Evolutionary conservation across 2,888 invertebrate species (phyloP), one percentile per base, ranked within the genome.

Genomic region (Scaptomyza reducta): DNA sequence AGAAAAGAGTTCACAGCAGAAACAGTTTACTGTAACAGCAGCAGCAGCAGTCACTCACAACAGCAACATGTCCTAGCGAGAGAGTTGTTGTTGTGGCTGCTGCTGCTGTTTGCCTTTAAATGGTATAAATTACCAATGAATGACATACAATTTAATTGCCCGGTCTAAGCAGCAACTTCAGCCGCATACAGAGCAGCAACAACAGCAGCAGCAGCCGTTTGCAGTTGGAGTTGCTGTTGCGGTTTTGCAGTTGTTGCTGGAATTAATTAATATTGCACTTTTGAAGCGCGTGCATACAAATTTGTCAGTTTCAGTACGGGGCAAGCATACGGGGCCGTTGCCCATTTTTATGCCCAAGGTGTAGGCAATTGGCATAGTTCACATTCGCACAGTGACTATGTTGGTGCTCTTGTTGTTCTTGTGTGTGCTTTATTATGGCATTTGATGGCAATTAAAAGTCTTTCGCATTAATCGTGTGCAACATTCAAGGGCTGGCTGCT

Each of bases 121-220:
- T 89, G 90, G 89, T 90, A 90, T 90, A 89, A 90, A 90, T 90
- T 90, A 90, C 90, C 90, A 89, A 90, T 90, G 90, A 90, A 90
- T 90, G 90, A 89, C 90, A 90, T 89, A 88, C 89, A 84, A 87
- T 90, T 90, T 90, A 90, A 90, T 90, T 90, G 91, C 90, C 79
- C 65, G 54, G 73, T 67, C 88, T 83, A 79, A 84, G 73, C 64
- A 86, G 65, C 82, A 68, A 78, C 80, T 64, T 54, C 79, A 66
- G 75, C 66, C 50, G 75, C 75, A 75, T 79, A 79, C 79, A 70
- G 79, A 76, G 78, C 60, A 74, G 70, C 63, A 51, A 55, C 38
- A 40, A 22, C 22, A 53, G 53, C 44, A 41, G 60, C 51, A 47
- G 35, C 41, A 41, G 44, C 45, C 11, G 53, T 14, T 29, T 22